Base-by-base conservation (phyloP, 2,797 vertebrate genomes). In the Parambassis ranga region DNA sequence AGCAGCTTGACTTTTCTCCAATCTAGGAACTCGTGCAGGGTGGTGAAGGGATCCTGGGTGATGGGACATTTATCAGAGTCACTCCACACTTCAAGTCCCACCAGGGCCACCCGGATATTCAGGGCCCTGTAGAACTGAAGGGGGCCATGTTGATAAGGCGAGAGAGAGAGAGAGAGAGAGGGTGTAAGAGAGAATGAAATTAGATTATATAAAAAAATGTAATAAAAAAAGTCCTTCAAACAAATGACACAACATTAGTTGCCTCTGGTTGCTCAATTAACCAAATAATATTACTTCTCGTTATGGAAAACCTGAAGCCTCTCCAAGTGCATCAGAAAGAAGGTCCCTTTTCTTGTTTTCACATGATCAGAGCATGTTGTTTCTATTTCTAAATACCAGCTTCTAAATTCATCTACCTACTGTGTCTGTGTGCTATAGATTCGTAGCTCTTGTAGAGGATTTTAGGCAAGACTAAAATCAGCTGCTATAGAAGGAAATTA, bases 51-150 rank as follows among this genome's bases (percentile, higher is more conserved):
- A 85, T 99, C 97, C 78, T 97, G 96, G 38, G 94, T 95, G 81
- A 99, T 85, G 2, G 96, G 91, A 68, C 97, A 98, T 65, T 97
- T 98, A 72, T 99, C 98, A 1, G 92, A 80, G 81, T 98, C 96
- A 1, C 91, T 99, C 98, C 98, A 99, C 32, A 99, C 95, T 74
- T 99, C 98, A 75, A 99, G 91, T 11, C 97, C 98, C 0, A 98
- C 97, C 83, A 99, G 82, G 38, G 96, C 96, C 52, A 99, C 94
- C 2, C 98, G 94, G 77, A 99, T 98, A 80, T 98, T 97, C 31
- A 99, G 87, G 0, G 95, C 88, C 56, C 97, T 94, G 81, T 98
- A 99, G 85, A 99, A 99, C 98, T 99, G 53, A 48, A 44, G 24
- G 1, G 10, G 1, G 69, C 11, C 3, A 26, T 7, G 43, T 50